phyloP scores from a whole-genome alignment of 1,140 invertebrate genomes.

The Tribolium castaneum region DNA sequence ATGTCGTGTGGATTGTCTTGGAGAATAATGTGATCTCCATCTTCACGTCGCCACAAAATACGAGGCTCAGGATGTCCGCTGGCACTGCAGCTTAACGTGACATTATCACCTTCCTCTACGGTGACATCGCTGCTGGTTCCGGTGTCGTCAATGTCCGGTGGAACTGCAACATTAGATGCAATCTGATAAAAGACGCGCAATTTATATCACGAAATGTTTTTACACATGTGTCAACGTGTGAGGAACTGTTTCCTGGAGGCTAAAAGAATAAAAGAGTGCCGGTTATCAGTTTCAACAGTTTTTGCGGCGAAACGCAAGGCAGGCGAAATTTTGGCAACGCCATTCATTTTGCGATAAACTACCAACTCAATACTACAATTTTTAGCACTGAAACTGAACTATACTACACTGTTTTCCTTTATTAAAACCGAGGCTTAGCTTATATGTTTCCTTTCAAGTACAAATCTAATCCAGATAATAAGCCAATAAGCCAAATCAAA shows the following conservation, averaged over 20 bases:
- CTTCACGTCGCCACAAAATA: conserved; percentile 69
- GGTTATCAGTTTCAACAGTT: not conserved
- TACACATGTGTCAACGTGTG: not conserved
- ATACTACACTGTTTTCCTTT: too few relatives aligned
- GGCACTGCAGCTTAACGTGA: conserved; percentile 74
- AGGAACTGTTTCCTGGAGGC: not conserved
- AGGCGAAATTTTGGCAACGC: too few relatives aligned
- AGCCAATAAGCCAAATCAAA: too few relatives aligned
- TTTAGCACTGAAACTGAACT: too few relatives aligned
- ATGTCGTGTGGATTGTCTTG: conserved; percentile 61
- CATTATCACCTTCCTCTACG: conserved; percentile 75
- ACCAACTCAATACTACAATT: too few relatives aligned
- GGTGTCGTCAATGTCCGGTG: conserved; percentile 72
- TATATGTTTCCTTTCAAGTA: too few relatives aligned
- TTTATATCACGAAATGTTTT: not conserved
- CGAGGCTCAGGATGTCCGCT: conserved; percentile 70
- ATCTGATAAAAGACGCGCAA: conserved; percentile 3
- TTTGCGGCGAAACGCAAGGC: not conserved
- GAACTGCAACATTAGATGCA: conserved; percentile 66
- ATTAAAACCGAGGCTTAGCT: too few relatives aligned
- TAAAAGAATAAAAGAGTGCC: not conserved
- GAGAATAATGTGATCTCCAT: conserved; percentile 63
- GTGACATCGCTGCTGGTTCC: conserved; percentile 73
- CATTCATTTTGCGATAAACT: too few relatives aligned
- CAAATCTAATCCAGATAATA: too few relatives aligned